Evolutionary conservation across 2,888 invertebrate genomes (phyloP), one percentile per base, ranked within the genome.

Genomic region (Thumatha senex): DNA sequence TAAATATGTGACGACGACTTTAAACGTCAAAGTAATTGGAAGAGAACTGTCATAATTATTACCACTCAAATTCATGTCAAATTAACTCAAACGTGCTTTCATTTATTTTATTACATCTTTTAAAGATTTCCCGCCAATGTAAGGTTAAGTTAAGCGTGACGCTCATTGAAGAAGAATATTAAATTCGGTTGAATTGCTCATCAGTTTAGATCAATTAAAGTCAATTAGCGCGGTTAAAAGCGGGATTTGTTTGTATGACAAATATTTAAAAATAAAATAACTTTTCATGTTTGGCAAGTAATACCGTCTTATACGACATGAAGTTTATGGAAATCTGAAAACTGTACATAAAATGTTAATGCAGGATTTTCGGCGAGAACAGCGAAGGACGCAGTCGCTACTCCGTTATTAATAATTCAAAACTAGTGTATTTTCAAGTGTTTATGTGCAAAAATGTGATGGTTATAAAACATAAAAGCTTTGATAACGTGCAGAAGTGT

Each of bases 111-210:
- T 34, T 14, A 15, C 18, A 14, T 29, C 33, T 46, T 40, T 35
- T 24, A 47, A 40, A 29, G 10, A 12, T 31, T 40, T 24, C 38
- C 34, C 40, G 33, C 24, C 46, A 13, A 40, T 47, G 46, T 34
- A 40, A 40, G 11, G 11, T 11, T 34, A 33, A 39, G 11, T 43
- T 45, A 13, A 2, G 24, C 36, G 30, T 45, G n/a, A 13, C 36
- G 7, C 3, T n/a, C 14, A 36, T 38, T 45, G 45, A 45, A 45
- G 45, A 38, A 2, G 30, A 13, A 7, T 12, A 30, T 36, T 45
- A 29, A 45, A 29, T 33, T 35, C 12, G 43, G 11, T 5, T 15
- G 24, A 29, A 35, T 35, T 35, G 24, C 35, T 24, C n/a, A 7
- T 45, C 2, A 30, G 14, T 11, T 29, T 30, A 14, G 30, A 14